phyloP scores from a whole-genome alignment of 2,888 invertebrate genomes.

The Alloplasta piceator region DNA sequence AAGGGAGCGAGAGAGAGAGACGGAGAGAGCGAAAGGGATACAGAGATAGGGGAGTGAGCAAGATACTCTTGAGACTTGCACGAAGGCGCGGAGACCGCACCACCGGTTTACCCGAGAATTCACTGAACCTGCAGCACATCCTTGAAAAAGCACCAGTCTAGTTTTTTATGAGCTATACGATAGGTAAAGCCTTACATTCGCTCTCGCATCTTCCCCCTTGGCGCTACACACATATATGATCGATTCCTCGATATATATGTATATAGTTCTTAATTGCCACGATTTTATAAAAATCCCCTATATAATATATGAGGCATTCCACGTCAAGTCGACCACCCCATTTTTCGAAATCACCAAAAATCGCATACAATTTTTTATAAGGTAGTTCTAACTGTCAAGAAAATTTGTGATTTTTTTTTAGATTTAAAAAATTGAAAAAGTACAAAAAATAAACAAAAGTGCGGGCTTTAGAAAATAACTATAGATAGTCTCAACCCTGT shows the following conservation, averaged over 20 bases:
- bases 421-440: no score
- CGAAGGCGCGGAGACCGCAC: constrained; percentile 52
- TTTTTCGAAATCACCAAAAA: no score
- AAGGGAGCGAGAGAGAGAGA: constrained; percentile 28
- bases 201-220: constrained; percentile 34
- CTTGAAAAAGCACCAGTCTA: constrained; percentile 68
- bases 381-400: no score
- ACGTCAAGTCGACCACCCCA: no score
- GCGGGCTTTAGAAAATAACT: no score
- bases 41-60: constrained; percentile 20
- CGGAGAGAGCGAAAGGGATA: neutral
- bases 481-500: no score
- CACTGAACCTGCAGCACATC: constrained; percentile 68
- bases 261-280: neutral
- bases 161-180: constrained; percentile 61
- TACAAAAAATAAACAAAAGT: no score
- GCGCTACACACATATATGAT: constrained; percentile 21
- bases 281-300: neutral
- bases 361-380: no score
- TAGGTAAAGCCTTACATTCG: constrained; percentile 49
- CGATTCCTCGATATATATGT: constrained; percentile 6
- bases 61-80: constrained; percentile 39
- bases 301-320: no score
- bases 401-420: no score
- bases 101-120: constrained; percentile 70